Evolutionary conservation across 2,888 invertebrate species (phyloP), one percentile per base, ranked within the genome.

Genomic region (Neuroscelio doddi): DNA sequence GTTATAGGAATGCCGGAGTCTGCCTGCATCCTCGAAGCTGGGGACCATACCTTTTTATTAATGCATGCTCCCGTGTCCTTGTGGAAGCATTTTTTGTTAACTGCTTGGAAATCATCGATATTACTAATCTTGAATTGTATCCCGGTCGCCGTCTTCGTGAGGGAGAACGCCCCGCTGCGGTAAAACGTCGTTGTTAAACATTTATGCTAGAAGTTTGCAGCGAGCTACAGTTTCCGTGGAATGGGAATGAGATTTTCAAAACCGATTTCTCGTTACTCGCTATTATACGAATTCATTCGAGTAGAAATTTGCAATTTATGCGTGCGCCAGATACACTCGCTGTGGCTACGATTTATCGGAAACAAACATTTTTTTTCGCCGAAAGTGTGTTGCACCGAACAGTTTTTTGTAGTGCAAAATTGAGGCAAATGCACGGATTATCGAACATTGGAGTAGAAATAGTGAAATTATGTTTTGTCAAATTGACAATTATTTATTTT

Each of bases 21-120:
- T n/a, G n/a, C n/a, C n/a, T n/a, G n/a, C n/a, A n/a, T n/a, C n/a
- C 26, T 26, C 3, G 26, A 26, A 47, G 36, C 82, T 85, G 87
- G n/a, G n/a, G n/a, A n/a, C n/a, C n/a, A n/a, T n/a, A 94, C 93
- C 90, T 94, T 94, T 86, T 93, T 90, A 85, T 94, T 94, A 81
- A 94, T 91, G 74, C 94, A 88, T 45, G 94, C 93, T 24, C 93
- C 93, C 55, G 94, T 94, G 49, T 94, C 93, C 77, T 92, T 92
- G 85, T 94, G 93, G 86, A 94, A 94, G 21, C 93, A 94, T 83
- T 94, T 94, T 86, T 93, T 91, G 87, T 91, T 93, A 69, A 94
- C 93, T 82, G 92, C 91, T 85, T 93, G 93, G 85, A 92, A 94
- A 83, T 94, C 94, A 72, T 94, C 94, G 70, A 93, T 92, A 85